Evolutionary conservation across 2,797 vertebrate species (phyloP).

Genomic region (Chromis chromis): DNA sequence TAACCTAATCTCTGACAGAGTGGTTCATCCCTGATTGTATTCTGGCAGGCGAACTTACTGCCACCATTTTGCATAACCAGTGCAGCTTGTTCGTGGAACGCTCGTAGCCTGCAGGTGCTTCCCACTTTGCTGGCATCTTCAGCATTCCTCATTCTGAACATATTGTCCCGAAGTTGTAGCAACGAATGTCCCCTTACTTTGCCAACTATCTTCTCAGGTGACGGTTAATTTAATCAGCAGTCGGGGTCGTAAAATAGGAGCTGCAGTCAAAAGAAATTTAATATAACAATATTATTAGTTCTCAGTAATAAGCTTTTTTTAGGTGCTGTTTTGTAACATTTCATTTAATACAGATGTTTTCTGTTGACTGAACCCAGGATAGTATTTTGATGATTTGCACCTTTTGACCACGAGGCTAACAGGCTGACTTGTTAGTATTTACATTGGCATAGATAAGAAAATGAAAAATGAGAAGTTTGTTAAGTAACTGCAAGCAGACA

Average conservation of each 20-base stretch:
- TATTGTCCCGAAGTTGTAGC: constrained; percentile 44
- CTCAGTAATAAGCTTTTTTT: neutral
- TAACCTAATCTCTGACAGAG: constrained; percentile 33
- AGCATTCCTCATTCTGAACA: constrained; percentile 68
- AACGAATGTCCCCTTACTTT: constrained; percentile 17
- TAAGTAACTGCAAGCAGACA: constrained; percentile 25
- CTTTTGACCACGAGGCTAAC: constrained; percentile 12
- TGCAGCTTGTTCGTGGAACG: constrained; percentile 55
- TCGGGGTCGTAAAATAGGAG: neutral
- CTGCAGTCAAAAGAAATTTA: neutral
- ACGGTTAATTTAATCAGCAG: constrained; percentile 19
- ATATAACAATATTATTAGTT: neutral
- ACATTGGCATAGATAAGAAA: constrained; percentile 35
- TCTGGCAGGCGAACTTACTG: constrained; percentile 47
- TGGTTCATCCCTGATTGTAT: constrained; percentile 34
- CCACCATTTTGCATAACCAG: constrained; percentile 63
- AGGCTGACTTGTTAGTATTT: constrained; percentile 23
- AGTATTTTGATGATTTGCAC: constrained; percentile 12
- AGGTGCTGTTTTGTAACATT: neutral
- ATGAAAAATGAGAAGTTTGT: constrained; percentile 1
- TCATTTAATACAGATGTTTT: neutral
- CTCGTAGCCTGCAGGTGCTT: constrained; percentile 62
- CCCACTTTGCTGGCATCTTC: constrained; percentile 50
- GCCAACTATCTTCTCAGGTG: constrained; percentile 21
- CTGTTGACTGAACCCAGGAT: neutral